Percentiles rank a stretch among this genome's conserved stretches.
Evolutionary conservation across 2,797 vertebrate genomes (phyloP).

Genomic region (Myiotriccus ornatus): DNA sequence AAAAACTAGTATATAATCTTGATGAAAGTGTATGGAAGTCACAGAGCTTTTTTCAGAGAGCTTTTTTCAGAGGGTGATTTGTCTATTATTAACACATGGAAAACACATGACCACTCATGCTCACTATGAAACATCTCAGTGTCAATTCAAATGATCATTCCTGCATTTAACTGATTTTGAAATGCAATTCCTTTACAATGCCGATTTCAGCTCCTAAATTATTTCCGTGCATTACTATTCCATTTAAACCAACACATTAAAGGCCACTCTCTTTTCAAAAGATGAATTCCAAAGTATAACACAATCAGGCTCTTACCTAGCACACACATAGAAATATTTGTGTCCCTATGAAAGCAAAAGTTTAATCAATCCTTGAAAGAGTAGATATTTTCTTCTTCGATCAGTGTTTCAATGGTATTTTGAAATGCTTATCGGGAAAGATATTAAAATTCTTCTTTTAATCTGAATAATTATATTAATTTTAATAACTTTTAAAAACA

Average conservation of each 20-base stretch:
- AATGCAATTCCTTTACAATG: not conserved
- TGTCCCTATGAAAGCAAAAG: not conserved
- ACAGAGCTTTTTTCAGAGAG: not conserved
- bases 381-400: not conserved
- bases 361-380: not conserved
- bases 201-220: not conserved
- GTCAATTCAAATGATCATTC: not conserved
- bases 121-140: not conserved
- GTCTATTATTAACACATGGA: not conserved
- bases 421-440: not conserved
- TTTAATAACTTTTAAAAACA: not conserved
- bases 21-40: not conserved
- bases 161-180: slow-evolving; percentile 7
- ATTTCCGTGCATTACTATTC: not conserved
- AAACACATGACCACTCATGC: not conserved
- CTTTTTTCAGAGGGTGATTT: not conserved
- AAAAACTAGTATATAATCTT: not conserved
- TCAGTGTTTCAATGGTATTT: not conserved
- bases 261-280: not conserved
- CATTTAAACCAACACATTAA: not conserved
- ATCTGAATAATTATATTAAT: slow-evolving; percentile 7
- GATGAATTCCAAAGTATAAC: not conserved
- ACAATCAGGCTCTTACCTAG: not conserved
- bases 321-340: not conserved
- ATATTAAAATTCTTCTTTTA: not conserved